Evolutionary conservation across 2,113 vertebrate genomes (phyloP).

Genomic region (Aix galericulata): DNA sequence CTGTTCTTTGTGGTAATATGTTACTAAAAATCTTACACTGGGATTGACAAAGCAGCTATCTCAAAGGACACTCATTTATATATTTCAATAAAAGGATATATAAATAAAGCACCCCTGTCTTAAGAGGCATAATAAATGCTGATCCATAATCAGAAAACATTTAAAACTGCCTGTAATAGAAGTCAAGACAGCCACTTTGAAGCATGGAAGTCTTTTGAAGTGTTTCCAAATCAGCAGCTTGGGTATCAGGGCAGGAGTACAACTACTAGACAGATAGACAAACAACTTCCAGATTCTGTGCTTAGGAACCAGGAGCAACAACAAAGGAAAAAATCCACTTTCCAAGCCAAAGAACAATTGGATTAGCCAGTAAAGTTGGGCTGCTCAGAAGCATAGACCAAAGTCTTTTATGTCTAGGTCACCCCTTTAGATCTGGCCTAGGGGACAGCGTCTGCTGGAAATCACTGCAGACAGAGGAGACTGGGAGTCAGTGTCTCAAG

Average conservation of each 20-base stretch:
- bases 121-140: neutral
- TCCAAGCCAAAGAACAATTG: constrained; percentile 36
- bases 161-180: neutral
- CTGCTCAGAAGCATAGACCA: neutral
- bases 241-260: constrained; percentile 39
- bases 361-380: constrained; percentile 17
- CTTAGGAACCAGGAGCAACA: constrained; percentile 39
- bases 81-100: neutral
- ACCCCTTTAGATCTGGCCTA: neutral
- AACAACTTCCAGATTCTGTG: constrained; percentile 44
- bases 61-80: neutral
- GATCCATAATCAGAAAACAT: neutral
- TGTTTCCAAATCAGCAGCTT: constrained; percentile 50
- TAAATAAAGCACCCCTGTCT: neutral
- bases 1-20: neutral
- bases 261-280: constrained; percentile 47
- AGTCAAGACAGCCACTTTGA: neutral
- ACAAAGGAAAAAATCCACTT: neutral
- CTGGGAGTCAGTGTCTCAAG: neutral
- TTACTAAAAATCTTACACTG: neutral
- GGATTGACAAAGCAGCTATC: neutral
- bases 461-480: neutral
- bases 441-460: neutral
- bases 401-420: neutral
- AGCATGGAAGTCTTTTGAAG: constrained; percentile 47